Percentiles rank a stretch among this genome's conserved stretches.
phyloP scores from a whole-genome alignment of 2,888 invertebrate species.

The Caenorhabditis macrosperma region DNA sequence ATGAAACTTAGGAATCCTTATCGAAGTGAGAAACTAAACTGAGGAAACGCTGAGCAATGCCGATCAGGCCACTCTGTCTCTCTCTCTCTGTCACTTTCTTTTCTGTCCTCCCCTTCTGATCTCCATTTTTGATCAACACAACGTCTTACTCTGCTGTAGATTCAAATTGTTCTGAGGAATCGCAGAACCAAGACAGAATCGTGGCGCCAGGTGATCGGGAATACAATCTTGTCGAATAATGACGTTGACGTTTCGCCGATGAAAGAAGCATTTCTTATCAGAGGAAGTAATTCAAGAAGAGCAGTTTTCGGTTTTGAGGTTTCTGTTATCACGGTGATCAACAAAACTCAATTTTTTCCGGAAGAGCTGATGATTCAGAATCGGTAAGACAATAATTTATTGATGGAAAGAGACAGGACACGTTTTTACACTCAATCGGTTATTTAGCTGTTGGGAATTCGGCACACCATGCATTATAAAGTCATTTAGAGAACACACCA shows the following conservation, averaged over 20 bases:
- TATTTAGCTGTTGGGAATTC: constrained; percentile 27
- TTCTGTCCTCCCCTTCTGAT: too few relatives aligned
- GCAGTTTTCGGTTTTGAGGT: neutral
- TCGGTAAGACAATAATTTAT: constrained; percentile 19
- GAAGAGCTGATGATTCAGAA: neutral
- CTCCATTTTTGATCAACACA: too few relatives aligned
- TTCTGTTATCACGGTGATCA: neutral
- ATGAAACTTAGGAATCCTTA: too few relatives aligned
- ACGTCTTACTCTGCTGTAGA: too few relatives aligned
- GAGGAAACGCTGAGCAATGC: too few relatives aligned
- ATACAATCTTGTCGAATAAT: neutral
- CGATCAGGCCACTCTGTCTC: too few relatives aligned
- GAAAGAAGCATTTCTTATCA: neutral
- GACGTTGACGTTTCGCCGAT: neutral
- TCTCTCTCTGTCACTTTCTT: too few relatives aligned
- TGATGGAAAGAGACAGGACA: constrained; percentile 21
- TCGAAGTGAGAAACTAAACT: too few relatives aligned
- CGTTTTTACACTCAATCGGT: constrained; percentile 43
- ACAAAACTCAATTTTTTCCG: neutral
- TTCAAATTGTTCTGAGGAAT: too few relatives aligned
- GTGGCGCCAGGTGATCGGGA: neutral
- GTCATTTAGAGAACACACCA: constrained; percentile 26
- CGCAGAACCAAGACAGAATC: too few relatives aligned
- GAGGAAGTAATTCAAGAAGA: constrained; percentile 2
- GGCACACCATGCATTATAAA: constrained; percentile 44